These are phyloP conservation scores for Petroica traversi DNA, from an alignment of 2,113 vertebrate species.

Conservation along the genomic window DNA sequence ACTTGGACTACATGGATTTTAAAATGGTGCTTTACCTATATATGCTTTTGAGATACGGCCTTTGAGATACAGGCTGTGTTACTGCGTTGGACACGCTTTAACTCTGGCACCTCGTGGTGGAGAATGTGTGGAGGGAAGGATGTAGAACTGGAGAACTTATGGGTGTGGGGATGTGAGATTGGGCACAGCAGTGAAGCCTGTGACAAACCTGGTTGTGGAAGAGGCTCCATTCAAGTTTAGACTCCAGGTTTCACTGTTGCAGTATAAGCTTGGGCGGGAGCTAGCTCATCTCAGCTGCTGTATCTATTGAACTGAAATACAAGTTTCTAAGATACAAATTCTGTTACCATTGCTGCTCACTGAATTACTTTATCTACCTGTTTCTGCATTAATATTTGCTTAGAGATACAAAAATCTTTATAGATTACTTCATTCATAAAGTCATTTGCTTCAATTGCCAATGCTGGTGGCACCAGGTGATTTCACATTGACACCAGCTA, in stretches of 20 bases:
- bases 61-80: neutral
- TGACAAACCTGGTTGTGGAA: neutral
- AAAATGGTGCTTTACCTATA: neutral
- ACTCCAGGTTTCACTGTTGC: neutral
- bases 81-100: neutral
- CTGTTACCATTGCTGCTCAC: neutral
- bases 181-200: neutral
- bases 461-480: neutral
- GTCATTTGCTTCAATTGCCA: neutral
- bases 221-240: neutral
- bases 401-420: neutral
- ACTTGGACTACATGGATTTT: neutral
- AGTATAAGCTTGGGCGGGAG: neutral
- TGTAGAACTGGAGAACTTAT: neutral
- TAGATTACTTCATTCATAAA: neutral
- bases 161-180: neutral
- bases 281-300: fast-evolving
- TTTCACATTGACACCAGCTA: neutral
- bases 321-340: neutral
- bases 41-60: neutral
- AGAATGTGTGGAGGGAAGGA: neutral
- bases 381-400: neutral
- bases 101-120: neutral
- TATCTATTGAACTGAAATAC: neutral
- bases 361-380: neutral